Evolutionary conservation across 1,140 invertebrate genomes (phyloP), one percentile per base, ranked within the genome.

Genomic region (Bombus sylvicola): DNA sequence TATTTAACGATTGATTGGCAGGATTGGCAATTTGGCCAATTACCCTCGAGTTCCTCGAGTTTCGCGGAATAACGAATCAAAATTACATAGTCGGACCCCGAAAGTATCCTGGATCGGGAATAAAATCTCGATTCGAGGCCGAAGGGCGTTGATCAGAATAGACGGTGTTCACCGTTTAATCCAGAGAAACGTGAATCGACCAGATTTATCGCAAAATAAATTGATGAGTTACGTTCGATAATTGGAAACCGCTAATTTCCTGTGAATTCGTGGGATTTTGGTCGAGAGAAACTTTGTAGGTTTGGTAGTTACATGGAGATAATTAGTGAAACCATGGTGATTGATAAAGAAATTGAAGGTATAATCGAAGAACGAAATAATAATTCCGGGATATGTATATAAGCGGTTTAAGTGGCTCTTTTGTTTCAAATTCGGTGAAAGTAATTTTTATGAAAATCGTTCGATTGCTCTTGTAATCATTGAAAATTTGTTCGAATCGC

Each of bases 1-100:
- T 94, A 91, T 93, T 94, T 93, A 91, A 90, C 92, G 91, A 94
- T 94, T 94, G 93, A 94, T 94, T 94, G 93, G 93, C 93, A 94
- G 93, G 92, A 94, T 94, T 94, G 91, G 87, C 92, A 94, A 94
- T 94, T 94, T 94, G 85, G 91, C 89, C 92, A 94, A 94, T 94
- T 94, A 94, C 88, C 87, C 85, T 81, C 83, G 86, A 75, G 88
- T 81, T 86, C 81, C 69, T 86, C 89, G 87, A 78, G 71, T 88
- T 94, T 94, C 93, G 90, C 90, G 92, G 93, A 94, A 94, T 90
- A 91, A 86, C 87, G 88, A 94, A 94, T 94, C 82, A 87, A 94
- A 94, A 94, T 94, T 94, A 93, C 88, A 91, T 91, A 89, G 88
- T 91, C 85, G 88, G 88, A 82, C 31, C 77, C 62, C 78, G 72